phyloP scores from a whole-genome alignment of 2,888 invertebrate species.

The Parnassius mnemosyne region DNA sequence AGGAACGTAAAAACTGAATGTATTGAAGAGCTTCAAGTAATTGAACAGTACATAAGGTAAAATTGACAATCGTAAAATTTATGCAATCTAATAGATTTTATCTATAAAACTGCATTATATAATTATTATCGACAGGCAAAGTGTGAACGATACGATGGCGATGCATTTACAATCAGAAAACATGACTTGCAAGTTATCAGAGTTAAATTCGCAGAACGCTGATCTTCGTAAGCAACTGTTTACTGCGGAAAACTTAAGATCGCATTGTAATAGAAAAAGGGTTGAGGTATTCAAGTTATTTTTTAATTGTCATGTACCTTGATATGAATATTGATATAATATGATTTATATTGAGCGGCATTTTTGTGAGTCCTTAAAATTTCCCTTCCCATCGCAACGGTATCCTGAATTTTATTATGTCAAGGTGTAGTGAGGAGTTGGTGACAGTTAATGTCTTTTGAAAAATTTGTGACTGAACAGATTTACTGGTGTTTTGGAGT shows the following conservation, averaged over 20 bases:
- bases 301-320: too few species aligned
- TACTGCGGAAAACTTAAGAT: constrained; percentile 47
- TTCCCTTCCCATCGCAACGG: too few species aligned
- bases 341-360: too few species aligned
- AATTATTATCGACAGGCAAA: constrained; percentile 44
- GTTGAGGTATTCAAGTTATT: background rate
- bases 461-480: too few species aligned
- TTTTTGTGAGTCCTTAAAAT: too few species aligned
- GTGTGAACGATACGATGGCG: constrained; percentile 52
- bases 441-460: too few species aligned
- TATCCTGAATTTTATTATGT: too few species aligned
- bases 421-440: too few species aligned
- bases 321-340: too few species aligned
- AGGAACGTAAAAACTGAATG: constrained; percentile 56
- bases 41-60: constrained; percentile 56
- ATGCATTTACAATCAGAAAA: constrained; percentile 56
- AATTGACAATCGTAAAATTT: background rate
- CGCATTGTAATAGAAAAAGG: constrained; percentile 40
- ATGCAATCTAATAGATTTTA: background rate
- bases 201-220: constrained; percentile 53
- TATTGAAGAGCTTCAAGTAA: constrained; percentile 48
- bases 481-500: too few species aligned
- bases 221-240: constrained; percentile 59
- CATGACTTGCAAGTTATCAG: constrained; percentile 51
- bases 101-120: background rate